Base-by-base conservation (phyloP, 2,113 vertebrate species). In the Campylomormyrus numenius region DNA sequence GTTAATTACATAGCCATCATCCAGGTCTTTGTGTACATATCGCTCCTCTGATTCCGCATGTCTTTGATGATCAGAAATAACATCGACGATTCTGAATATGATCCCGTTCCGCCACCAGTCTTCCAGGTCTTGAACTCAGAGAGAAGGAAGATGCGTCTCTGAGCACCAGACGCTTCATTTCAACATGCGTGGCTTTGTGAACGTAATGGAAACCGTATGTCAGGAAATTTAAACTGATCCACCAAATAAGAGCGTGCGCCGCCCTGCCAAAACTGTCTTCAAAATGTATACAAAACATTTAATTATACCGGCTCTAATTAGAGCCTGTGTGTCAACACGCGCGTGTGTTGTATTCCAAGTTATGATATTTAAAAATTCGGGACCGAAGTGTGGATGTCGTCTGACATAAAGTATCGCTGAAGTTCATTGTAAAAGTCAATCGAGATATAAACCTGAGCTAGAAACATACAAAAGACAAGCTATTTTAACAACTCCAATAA, bases 281-380 rank as follows among this genome's bases (percentile, higher is more conserved):
- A 42, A 80, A 89, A 80, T 49, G 27, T 62, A 89, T 89, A 83
- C 92, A 87, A 53, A 92, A 93, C 91, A 85, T 93, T 93, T 92
- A 88, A 94, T 92, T 91, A 91, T 92, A 88, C 24, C 31, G 58
- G 13, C 49, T 5, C 77, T 94, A 93, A 94, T 95, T 94, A 93
- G 90, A 94, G 91, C 91, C 90, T 74, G 90, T 90, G n/a, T 90
- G 45, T 77, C 62, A 31, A 10, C 46, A n/a, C 6, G 66, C 42
- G 21, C 48, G n/a, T 77, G 46, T 50, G 27, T 89, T 46, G 50
- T 21, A 39, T 50, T 89, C n/a, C 62, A 8, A 77, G 45, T 39
- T 52, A 86, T 92, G 90, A 92, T 91, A 91, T 94, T 93, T 92
- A 89, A 89, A 91, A 92, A 93, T 92, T 90, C 88, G 50, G 3